A percentile compares a stretch with the other conserved stretches of the same genome.
These are phyloP conservation scores for Lepidostoma basale DNA, from an alignment of 1,140 invertebrate genomes.

Conservation along the genomic window DNA sequence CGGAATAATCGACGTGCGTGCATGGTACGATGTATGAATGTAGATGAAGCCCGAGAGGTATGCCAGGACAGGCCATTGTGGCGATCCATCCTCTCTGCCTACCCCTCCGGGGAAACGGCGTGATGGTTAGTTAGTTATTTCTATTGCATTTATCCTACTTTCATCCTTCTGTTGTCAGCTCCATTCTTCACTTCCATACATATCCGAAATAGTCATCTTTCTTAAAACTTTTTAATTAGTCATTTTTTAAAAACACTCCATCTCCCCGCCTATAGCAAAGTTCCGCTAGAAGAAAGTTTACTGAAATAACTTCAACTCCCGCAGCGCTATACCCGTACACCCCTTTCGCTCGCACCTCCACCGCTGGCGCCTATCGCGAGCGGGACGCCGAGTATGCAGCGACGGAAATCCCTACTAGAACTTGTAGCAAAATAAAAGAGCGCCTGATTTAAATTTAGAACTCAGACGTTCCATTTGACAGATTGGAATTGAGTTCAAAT, in stretches of 20 bases:
- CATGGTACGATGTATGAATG: too few relatives aligned
- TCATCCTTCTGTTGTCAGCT: too few relatives aligned
- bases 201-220: too few relatives aligned
- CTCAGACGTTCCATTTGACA: constrained; percentile 9
- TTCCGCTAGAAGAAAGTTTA: constrained; percentile 6
- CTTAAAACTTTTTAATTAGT: too few relatives aligned
- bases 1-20: too few relatives aligned
- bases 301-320: constrained; percentile 3
- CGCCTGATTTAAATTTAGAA: constrained; percentile 6
- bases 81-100: too few relatives aligned
- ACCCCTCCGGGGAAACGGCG: too few relatives aligned
- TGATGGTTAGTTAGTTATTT: too few relatives aligned
- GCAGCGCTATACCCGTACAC: neutral
- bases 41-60: too few relatives aligned
- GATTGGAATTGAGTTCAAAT: constrained; percentile 6
- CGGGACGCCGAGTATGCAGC: neutral
- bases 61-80: too few relatives aligned
- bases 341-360: neutral
- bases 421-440: constrained; percentile 1
- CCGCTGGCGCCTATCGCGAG: neutral
- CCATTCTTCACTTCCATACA: too few relatives aligned
- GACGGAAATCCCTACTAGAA: constrained; percentile 16
- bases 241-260: neutral
- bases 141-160: too few relatives aligned
- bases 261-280: neutral